These are phyloP conservation scores for Junonia oenone DNA, from an alignment of 2,888 invertebrate species.

Conservation along the genomic window DNA sequence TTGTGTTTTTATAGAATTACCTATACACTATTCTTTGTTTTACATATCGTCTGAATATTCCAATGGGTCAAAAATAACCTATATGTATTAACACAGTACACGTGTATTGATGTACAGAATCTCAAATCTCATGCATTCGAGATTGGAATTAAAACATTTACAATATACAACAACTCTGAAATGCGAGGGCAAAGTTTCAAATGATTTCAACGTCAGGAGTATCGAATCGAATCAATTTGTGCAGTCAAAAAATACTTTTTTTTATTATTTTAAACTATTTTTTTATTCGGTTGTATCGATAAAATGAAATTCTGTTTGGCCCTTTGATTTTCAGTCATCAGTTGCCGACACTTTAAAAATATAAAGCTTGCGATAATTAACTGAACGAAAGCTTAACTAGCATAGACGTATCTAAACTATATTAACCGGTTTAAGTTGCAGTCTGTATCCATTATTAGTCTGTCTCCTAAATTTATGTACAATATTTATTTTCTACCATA, in stretches of 20 bases:
- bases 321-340: constrained; percentile 73
- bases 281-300: constrained; percentile 37
- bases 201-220: constrained; percentile 39
- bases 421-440: constrained; percentile 69
- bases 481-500: constrained; percentile 80
- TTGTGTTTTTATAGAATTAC: constrained; percentile 72
- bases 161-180: constrained; percentile 62
- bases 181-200: constrained; percentile 67
- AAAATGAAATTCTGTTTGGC: constrained; percentile 63
- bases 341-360: constrained; percentile 58
- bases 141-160: constrained; percentile 48
- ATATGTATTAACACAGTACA: constrained; percentile 45
- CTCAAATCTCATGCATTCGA: constrained; percentile 45
- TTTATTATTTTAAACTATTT: constrained; percentile 27
- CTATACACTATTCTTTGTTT: constrained; percentile 70
- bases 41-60: constrained; percentile 67
- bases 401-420: constrained; percentile 75
- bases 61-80: constrained; percentile 65
- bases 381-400: constrained; percentile 73
- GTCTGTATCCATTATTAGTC: constrained; percentile 74
- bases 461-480: constrained; percentile 73
- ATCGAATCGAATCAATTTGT: constrained; percentile 54
- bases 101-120: constrained; percentile 36
- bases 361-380: constrained; percentile 73
- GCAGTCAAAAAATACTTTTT: constrained; percentile 57